Base-by-base conservation (phyloP, 2,797 vertebrate genomes). In the Dromococcyx pavoninus region DNA sequence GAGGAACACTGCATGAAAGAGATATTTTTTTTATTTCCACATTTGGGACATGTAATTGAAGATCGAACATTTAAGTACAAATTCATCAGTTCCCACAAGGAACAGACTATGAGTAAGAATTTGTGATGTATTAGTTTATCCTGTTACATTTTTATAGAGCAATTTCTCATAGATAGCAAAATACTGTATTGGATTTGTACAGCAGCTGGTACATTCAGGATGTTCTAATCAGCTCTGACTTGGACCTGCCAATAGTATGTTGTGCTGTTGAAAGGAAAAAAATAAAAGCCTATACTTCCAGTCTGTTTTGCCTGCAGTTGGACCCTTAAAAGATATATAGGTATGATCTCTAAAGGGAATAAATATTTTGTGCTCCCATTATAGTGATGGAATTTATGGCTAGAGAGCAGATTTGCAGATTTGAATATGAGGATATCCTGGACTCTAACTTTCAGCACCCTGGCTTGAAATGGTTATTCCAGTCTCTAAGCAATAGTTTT, bases 181-280 rank as follows among this genome's bases (percentile, higher is more conserved):
- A 48, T 24, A 5, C 33, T 54, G 6, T 24, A 35, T 28, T 44
- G 32, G 51, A 64, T 73, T 86, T 61, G 13, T 73, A 75, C 21
- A 74, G 62, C 66, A 96, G 70, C 73, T 81, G 73, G 56, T 53
- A 84, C 11, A 27, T 66, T 79, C 81, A 73, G 54, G 39, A 56
- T n/a, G 43, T 64, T 18, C 21, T 90, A 50, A 91, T 64, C 41
- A 67, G 25, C 37, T 94, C 70, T 81, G 76, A 70, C 64, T 81
- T 0, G 0, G 53, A 91, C 54, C 27, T 80, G 60, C 41, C 0
- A 0, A 71, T 23, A 75, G 24, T 15, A 51, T 53, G 21, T 24
- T 54, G 21, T 65, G 41, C n/a, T 88, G 50, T 37, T 5, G 5
- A 58, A 88, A 75, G 15, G 11, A 17, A 57, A 77, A 60, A 64